Conservation (phyloP, 2,113 vertebrate species). For the Microcebus tavaratra region DNA sequence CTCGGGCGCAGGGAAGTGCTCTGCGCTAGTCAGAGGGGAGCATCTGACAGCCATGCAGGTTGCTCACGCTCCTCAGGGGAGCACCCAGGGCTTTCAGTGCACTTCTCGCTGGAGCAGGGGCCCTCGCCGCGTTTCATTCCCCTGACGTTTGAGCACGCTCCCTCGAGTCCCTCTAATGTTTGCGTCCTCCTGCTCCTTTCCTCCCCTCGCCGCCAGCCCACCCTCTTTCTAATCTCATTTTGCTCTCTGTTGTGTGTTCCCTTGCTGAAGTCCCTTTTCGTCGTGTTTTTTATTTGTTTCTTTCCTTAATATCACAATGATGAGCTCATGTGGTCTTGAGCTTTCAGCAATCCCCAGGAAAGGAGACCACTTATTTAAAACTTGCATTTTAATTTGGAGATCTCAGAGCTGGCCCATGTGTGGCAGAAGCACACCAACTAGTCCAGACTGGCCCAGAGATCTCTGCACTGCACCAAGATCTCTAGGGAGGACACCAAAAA, state of each 20-base stretch:
- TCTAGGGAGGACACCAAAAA: not conserved
- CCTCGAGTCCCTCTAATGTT: not conserved
- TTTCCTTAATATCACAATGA: slow-evolving; percentile 55
- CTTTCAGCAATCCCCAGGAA: slow-evolving; percentile 59
- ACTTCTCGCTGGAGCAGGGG: not conserved
- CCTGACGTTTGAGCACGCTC: not conserved
- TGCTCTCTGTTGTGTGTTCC: not conserved
- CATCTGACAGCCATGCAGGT: too few species aligned
- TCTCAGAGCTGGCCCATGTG: not conserved
- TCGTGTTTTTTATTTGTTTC: slow-evolving; percentile 57
- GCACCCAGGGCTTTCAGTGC: accelerated
- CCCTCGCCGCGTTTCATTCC: not conserved
- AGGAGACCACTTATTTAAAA: slow-evolving; percentile 36
- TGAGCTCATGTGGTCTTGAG: slow-evolving; percentile 44
- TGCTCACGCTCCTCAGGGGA: not conserved
- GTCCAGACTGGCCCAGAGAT: not conserved
- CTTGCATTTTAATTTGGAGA: slow-evolving; percentile 61
- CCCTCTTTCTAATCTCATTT: not conserved
- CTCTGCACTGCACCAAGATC: not conserved
- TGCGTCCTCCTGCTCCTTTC: not conserved
- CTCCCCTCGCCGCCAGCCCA: not conserved
- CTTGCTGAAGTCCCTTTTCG: not conserved
- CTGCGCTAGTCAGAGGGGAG: not conserved
- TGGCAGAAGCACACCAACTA: not conserved
- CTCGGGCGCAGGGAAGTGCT: not conserved